Percentiles rank a stretch among this genome's conserved stretches.
phyloP scores from a whole-genome alignment of 2,888 invertebrate species.

The Mactromeris polynyma region DNA sequence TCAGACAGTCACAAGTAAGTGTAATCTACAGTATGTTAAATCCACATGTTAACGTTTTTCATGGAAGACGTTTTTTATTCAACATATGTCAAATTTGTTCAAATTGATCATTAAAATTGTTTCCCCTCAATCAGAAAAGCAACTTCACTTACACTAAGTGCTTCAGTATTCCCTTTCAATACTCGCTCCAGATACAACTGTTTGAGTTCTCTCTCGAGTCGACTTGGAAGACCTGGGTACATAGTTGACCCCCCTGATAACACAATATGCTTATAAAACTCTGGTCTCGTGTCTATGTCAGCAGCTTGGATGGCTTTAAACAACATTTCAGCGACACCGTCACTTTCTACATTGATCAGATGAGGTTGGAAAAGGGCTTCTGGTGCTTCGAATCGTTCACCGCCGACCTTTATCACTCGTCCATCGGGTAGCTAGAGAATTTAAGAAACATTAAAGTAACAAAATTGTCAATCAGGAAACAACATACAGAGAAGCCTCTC shows the following conservation, averaged over 20 bases:
- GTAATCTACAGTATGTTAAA: no score
- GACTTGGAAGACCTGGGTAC: slow-evolving; percentile 99
- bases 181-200: slow-evolving; percentile 98
- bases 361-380: slow-evolving; percentile 99
- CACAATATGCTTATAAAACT: slow-evolving; percentile 99
- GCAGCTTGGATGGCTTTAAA: slow-evolving; percentile 98
- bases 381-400: slow-evolving; percentile 98
- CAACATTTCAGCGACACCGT: slow-evolving; percentile 92
- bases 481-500: no score
- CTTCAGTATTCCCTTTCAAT: slow-evolving; percentile 96
- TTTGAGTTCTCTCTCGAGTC: slow-evolving; percentile 98
- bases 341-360: slow-evolving; percentile 99
- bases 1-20: no score
- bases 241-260: slow-evolving; percentile 99
- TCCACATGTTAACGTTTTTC: no score
- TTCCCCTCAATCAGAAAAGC: no score
- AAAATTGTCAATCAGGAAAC: no score
- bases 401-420: slow-evolving; percentile 97
- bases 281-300: slow-evolving; percentile 90
- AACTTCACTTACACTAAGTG: slow-evolving; percentile 91
- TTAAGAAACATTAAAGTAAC: not conserved
- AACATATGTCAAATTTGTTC: no score
- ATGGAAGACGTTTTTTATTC: no score
- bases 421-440: slow-evolving; percentile 94
- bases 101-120: no score